Percentiles rank a stretch among this genome's conserved stretches.
phyloP scores from a whole-genome alignment of 2,888 invertebrate genomes.

The Cataglyphis albicans region DNA sequence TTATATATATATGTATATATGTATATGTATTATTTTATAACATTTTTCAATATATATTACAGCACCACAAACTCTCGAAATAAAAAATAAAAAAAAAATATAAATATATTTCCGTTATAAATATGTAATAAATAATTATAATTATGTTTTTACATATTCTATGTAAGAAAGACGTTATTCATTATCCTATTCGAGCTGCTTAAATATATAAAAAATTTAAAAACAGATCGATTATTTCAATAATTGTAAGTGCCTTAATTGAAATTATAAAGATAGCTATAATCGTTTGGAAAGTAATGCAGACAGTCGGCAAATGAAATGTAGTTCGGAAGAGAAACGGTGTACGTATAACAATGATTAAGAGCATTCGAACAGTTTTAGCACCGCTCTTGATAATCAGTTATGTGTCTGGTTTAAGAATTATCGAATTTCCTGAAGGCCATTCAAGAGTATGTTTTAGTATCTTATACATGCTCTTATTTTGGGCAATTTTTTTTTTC shows the following conservation, averaged over 20 bases:
- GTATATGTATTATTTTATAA: background rate
- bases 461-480: background rate
- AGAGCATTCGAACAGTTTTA: slow-evolving; percentile 9
- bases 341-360: background rate
- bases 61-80: too few species aligned
- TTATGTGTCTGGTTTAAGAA: slow-evolving; percentile 8
- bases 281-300: background rate
- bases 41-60: background rate
- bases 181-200: background rate
- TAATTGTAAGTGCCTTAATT: background rate
- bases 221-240: background rate
- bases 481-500: background rate
- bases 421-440: background rate
- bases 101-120: too few species aligned
- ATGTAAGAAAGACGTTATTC: background rate
- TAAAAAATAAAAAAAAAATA: too few species aligned
- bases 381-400: slow-evolving; percentile 5
- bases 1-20: too few species aligned
- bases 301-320: background rate
- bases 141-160: background rate
- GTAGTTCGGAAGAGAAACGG: background rate
- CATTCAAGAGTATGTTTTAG: background rate
- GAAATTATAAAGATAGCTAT: background rate
- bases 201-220: background rate
- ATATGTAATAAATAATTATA: background rate